Evolutionary conservation across 2,113 vertebrate species (phyloP).

Genomic region (Cairina moschata): DNA sequence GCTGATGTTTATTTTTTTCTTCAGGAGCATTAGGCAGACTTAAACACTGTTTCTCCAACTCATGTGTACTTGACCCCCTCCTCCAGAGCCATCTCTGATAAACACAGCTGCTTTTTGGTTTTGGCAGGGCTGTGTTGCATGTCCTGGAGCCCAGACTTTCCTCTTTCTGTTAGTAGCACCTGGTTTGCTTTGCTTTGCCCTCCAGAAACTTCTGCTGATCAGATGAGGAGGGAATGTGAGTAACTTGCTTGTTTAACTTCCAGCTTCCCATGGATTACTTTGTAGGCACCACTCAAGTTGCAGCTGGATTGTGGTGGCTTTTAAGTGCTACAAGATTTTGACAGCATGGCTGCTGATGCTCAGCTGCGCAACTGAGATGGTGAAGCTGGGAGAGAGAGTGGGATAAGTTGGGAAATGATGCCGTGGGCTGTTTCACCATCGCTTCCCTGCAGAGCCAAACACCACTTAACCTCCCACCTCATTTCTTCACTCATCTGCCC

Average conservation of each 20-base stretch:
- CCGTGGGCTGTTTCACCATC: fast-evolving
- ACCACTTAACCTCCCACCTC: neutral
- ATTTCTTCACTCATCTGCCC: neutral
- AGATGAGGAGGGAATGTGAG: neutral
- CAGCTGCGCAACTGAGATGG: neutral
- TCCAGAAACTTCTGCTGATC: neutral
- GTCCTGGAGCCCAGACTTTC: neutral
- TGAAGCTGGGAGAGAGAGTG: neutral
- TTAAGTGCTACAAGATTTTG: neutral
- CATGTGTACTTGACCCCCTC: neutral
- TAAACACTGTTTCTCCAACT: fast-evolving
- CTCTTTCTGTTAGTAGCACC: neutral
- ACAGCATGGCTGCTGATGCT: neutral
- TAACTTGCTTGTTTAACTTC: neutral
- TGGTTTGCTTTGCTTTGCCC: neutral
- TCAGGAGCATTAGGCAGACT: neutral
- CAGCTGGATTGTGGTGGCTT: neutral
- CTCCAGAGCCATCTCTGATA: neutral
- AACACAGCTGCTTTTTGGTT: neutral
- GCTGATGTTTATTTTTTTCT: neutral
- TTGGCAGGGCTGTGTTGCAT: neutral
- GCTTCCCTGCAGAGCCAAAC: neutral
- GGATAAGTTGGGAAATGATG: neutral
- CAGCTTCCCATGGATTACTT: neutral
- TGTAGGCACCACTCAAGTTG: neutral